These are phyloP conservation scores for Enteromius trimaculatus DNA, from an alignment of 2,797 vertebrate genomes.

Conservation along the genomic window DNA sequence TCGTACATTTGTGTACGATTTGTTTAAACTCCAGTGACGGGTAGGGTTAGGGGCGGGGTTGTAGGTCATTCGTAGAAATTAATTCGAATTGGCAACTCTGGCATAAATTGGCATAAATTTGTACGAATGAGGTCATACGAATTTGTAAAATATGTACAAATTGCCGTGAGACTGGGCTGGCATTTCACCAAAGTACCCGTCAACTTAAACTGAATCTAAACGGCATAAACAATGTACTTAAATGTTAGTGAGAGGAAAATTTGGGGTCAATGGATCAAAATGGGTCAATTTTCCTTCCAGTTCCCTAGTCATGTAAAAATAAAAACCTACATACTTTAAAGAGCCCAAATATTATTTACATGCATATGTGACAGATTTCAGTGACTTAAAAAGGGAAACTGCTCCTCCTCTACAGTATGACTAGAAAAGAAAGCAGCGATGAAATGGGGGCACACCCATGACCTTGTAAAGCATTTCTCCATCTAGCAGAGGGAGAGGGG, in stretches of 20 bases:
- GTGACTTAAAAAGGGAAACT: conserved; percentile 56
- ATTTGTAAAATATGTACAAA: too few species aligned
- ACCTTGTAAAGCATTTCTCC: conserved; percentile 43
- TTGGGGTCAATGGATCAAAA: not conserved
- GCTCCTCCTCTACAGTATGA: conserved; percentile 68
- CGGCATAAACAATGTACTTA: too few species aligned
- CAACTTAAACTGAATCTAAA: too few species aligned
- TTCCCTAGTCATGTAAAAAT: conserved; percentile 13
- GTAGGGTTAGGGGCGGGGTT: too few species aligned
- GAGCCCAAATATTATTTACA: conserved; percentile 60
- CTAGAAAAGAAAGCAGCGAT: conserved; percentile 65
- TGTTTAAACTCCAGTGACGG: too few species aligned
- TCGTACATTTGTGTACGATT: too few species aligned
- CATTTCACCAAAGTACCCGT: too few species aligned
- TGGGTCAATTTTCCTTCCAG: not conserved
- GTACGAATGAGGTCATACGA: too few species aligned
- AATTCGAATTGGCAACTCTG: too few species aligned
- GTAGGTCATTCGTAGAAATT: too few species aligned
- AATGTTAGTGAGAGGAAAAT: not conserved
- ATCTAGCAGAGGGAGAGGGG: conserved; percentile 45
- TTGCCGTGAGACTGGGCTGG: too few species aligned
- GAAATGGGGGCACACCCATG: conserved; percentile 66
- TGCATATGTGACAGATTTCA: conserved; percentile 76
- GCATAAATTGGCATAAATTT: too few species aligned
- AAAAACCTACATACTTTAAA: conserved; percentile 16